Evolutionary conservation across 2,797 vertebrate species (phyloP).

Genomic region (Pseudochromis fuscus): DNA sequence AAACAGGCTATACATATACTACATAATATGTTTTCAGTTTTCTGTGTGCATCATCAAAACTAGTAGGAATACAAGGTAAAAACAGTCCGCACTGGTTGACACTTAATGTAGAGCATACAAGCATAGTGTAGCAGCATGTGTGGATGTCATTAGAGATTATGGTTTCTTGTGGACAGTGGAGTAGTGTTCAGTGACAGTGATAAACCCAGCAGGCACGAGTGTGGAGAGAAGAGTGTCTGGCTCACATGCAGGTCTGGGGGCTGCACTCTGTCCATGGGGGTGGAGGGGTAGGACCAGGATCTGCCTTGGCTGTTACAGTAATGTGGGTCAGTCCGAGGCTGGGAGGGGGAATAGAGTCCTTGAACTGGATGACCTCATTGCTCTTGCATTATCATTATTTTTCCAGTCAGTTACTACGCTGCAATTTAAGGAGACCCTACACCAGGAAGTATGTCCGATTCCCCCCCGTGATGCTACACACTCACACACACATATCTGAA

Average conservation of each 20-base stretch:
- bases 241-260: constrained; percentile 47
- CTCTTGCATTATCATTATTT: constrained; percentile 73
- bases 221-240: constrained; percentile 23
- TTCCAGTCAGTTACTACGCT: constrained; percentile 58
- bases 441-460: constrained; percentile 69
- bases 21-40: constrained; percentile 8
- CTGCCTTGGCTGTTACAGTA: constrained; percentile 66
- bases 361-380: constrained; percentile 70
- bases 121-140: constrained; percentile 41
- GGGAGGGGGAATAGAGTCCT: constrained; percentile 35
- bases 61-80: too few species aligned
- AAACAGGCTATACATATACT: constrained; percentile 52
- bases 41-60: neutral
- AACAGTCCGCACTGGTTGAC: too few species aligned
- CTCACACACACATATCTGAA: constrained; percentile 42
- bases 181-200: constrained; percentile 42
- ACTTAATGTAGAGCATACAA: neutral
- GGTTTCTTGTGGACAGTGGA: constrained; percentile 31
- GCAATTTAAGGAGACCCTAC: constrained; percentile 43
- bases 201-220: constrained; percentile 40
- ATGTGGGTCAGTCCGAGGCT: constrained; percentile 74
- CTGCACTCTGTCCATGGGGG: constrained; percentile 25
- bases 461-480: constrained; percentile 2
- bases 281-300: constrained; percentile 45
- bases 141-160: constrained; percentile 48